Conservation (phyloP, 1,140 invertebrate genomes). For the Orius laevigatus region DNA sequence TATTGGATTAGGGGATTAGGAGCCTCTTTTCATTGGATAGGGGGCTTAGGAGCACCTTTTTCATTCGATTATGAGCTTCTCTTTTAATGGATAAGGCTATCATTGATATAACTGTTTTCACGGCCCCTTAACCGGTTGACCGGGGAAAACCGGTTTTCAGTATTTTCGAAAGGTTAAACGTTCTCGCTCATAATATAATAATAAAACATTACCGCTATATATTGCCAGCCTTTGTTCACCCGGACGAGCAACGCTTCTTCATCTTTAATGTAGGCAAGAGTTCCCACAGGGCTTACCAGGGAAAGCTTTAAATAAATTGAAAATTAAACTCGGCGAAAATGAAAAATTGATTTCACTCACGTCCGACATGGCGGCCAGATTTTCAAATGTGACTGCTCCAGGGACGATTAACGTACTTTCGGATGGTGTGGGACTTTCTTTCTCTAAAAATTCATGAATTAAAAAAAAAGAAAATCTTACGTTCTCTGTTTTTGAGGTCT, state of each 20-base stretch:
- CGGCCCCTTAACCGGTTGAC: too few species aligned
- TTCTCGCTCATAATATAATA: too few species aligned
- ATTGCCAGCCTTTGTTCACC: slow-evolving; percentile 83
- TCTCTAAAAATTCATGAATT: background rate
- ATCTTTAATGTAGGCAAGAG: slow-evolving; percentile 76
- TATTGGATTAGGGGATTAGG: too few species aligned
- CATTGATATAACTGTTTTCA: too few species aligned
- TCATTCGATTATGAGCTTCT: too few species aligned
- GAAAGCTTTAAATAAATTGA: background rate
- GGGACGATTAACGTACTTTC: slow-evolving; percentile 39
- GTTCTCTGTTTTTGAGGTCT: slow-evolving; percentile 43
- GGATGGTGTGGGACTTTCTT: background rate
- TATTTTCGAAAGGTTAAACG: too few species aligned
- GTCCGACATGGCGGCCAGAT: slow-evolving; percentile 60
- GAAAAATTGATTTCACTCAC: slow-evolving; percentile 29
- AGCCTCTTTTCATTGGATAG: too few species aligned
- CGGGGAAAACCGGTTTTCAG: too few species aligned
- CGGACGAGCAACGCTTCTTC: slow-evolving; percentile 76
- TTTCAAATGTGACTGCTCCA: slow-evolving; percentile 63
- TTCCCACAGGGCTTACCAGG: slow-evolving; percentile 66
- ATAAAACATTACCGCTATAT: slow-evolving; percentile 53
- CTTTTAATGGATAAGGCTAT: too few species aligned
- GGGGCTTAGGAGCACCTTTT: too few species aligned
- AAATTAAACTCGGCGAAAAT: too few species aligned
- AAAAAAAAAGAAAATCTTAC: slow-evolving; percentile 7